Evolutionary conservation across 1,140 invertebrate genomes (phyloP).

Genomic region (Drosophila teissieri): DNA sequence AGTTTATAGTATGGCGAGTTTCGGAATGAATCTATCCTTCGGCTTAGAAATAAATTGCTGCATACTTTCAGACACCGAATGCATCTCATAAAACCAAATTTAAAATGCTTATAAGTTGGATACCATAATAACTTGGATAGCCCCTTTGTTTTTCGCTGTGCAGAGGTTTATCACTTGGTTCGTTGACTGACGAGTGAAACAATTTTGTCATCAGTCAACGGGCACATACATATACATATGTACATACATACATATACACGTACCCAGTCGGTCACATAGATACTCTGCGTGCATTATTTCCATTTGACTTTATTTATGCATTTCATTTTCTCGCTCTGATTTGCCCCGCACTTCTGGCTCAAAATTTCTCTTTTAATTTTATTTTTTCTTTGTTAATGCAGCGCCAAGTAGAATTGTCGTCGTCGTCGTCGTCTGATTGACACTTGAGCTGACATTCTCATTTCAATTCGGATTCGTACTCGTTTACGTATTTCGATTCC

Average conservation of each 20-base stretch:
- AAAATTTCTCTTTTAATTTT: constrained; percentile 56
- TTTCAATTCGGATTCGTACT: constrained; percentile 30
- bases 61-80: neutral
- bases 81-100: no score
- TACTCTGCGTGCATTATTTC: constrained; percentile 45
- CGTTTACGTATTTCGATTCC: neutral
- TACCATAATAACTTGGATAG: no score
- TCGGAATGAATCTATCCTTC: no score
- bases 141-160: constrained; percentile 19
- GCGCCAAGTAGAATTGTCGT: constrained; percentile 55
- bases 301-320: constrained; percentile 64
- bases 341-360: constrained; percentile 43
- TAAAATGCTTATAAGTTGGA: no score
- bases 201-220: constrained; percentile 70
- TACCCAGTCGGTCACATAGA: constrained; percentile 10
- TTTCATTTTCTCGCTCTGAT: constrained; percentile 68
- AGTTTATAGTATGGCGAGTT: no score
- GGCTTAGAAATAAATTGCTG: no score
- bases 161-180: constrained; percentile 34
- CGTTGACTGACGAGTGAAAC: constrained; percentile 48
- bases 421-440: constrained; percentile 58
- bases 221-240: no score
- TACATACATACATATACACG: constrained; percentile 9
- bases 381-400: constrained; percentile 61
- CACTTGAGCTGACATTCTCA: constrained; percentile 70